A percentile compares a stretch with the other conserved stretches of the same genome.
These are phyloP conservation scores for Melanargia galathea DNA, from an alignment of 2,888 invertebrate species.

Conservation along the genomic window DNA sequence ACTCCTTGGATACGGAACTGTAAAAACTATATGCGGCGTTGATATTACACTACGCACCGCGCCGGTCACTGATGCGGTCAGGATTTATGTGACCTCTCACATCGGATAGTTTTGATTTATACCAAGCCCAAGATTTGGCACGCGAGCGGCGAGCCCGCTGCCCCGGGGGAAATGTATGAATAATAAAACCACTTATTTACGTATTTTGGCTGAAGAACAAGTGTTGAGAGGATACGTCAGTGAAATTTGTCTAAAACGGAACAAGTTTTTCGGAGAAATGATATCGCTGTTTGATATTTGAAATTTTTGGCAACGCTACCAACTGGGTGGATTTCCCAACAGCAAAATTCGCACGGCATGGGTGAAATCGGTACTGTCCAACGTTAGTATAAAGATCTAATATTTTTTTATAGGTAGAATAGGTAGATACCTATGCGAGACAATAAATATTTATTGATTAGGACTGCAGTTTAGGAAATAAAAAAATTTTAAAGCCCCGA, in stretches of 20 bases:
- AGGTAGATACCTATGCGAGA: too few relatives aligned
- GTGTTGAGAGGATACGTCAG: constrained; percentile 7
- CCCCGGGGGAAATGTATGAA: constrained; percentile 3
- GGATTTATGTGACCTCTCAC: background rate
- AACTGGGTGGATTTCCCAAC: too few relatives aligned
- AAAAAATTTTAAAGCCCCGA: too few relatives aligned
- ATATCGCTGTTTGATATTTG: constrained; percentile 11
- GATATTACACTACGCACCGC: background rate
- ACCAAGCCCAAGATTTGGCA: constrained; percentile 1
- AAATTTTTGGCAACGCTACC: constrained; percentile 4
- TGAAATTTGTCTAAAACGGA: background rate
- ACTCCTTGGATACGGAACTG: too few relatives aligned
- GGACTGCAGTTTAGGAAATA: too few relatives aligned
- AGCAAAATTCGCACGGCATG: too few relatives aligned
- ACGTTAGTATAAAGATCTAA: too few relatives aligned
- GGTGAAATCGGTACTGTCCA: too few relatives aligned
- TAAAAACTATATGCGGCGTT: background rate
- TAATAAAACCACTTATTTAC: constrained; percentile 11
- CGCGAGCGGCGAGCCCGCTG: too few relatives aligned
- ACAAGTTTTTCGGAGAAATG: constrained; percentile 4
- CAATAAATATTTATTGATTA: too few relatives aligned
- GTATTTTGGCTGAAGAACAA: constrained; percentile 1
- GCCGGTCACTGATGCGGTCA: background rate
- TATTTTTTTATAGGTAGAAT: too few relatives aligned
- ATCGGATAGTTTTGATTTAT: background rate